Evolutionary conservation across 2,113 vertebrate genomes (phyloP).

Genomic region (Neolamprologus sp.): DNA sequence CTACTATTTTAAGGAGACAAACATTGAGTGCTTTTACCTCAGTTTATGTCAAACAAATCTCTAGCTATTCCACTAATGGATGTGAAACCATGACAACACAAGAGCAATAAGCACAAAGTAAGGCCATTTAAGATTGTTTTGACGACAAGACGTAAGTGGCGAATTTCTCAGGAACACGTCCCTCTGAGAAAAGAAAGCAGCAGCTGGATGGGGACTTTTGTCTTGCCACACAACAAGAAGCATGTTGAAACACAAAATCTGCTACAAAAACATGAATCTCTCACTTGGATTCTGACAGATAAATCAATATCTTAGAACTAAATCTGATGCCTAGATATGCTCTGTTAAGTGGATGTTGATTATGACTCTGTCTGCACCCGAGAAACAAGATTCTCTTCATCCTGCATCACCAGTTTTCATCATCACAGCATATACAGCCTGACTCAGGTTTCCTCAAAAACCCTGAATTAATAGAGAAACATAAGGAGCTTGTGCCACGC

Average conservation of each 20-base stretch:
- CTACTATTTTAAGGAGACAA: constrained; percentile 52
- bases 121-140: constrained; percentile 57
- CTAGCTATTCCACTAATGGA: constrained; percentile 60
- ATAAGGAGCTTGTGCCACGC: not conserved
- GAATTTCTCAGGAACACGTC: constrained; percentile 11
- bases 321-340: not conserved
- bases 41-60: constrained; percentile 64
- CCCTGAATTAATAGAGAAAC: not conserved
- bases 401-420: not conserved
- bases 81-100: constrained; percentile 61
- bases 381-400: not conserved
- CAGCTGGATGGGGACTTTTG: not conserved
- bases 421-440: not conserved
- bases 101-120: constrained; percentile 52
- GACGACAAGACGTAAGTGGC: constrained; percentile 19
- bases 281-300: not conserved
- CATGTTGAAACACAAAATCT: not conserved
- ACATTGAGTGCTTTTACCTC: constrained; percentile 56
- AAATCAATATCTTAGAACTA: not conserved
- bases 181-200: not conserved
- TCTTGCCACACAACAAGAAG: not conserved
- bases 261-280: not conserved
- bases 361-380: not conserved
- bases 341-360: not conserved
- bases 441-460: not conserved